Conservation (phyloP, 2,888 invertebrate species). For the Pollenia amentaria region DNA sequence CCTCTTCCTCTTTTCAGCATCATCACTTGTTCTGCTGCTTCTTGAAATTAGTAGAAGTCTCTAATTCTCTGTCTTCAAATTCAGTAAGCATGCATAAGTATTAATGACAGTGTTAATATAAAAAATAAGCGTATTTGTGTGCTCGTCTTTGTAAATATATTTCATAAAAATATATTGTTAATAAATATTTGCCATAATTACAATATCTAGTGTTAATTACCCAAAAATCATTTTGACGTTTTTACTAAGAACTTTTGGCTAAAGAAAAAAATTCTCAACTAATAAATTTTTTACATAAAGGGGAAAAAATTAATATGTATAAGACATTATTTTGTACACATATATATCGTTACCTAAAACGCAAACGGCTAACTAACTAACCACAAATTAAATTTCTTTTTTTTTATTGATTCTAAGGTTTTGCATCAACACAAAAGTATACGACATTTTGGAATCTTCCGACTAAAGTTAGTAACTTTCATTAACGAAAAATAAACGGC, state of each 20-base stretch:
- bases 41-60: not conserved
- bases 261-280: not conserved
- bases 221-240: conserved; percentile 27
- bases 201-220: conserved; percentile 56
- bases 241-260: conserved; percentile 9
- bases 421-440: too few species aligned
- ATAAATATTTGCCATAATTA: conserved; percentile 42
- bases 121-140: not conserved
- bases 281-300: not conserved
- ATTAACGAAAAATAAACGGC: too few species aligned
- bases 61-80: too few species aligned
- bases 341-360: too few species aligned
- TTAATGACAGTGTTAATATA: not conserved
- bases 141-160: not conserved
- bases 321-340: not conserved
- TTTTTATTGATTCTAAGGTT: too few species aligned
- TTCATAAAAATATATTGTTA: conserved; percentile 15
- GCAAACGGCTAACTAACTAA: too few species aligned
- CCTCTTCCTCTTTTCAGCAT: conserved; percentile 1
- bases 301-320: not conserved
- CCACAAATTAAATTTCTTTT: too few species aligned
- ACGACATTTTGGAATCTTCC: too few species aligned
- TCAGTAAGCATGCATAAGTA: too few species aligned
- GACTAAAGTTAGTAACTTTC: too few species aligned
- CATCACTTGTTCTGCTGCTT: not conserved